Evolutionary conservation across 2,888 invertebrate species (phyloP), one percentile per base, ranked within the genome.

Genomic region (Apotomis capreana): DNA sequence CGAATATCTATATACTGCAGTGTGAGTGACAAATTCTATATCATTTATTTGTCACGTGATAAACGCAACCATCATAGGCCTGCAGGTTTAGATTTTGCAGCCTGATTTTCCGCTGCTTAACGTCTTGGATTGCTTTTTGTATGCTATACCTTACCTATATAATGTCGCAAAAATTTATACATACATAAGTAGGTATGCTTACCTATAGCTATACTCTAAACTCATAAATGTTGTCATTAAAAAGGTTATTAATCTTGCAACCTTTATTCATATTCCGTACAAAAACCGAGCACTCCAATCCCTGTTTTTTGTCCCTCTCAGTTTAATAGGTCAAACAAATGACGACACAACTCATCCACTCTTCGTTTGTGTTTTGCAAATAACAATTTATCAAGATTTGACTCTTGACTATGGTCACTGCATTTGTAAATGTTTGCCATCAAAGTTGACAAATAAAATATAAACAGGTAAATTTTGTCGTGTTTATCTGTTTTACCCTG

Each of bases 281-380:
- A 36, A 46, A 12, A 13, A 65, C 26, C 10, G 10, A 58, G 5
- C 10, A 44, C n/a, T 65, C 49, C 36, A 54, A 6, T 40, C 26
- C 78, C 83, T 81, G 83, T 83, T 81, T 77, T 79, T 71, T 69
- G 76, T 52, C 49, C 73, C 69, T 77, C 78, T 78, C 77, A 74
- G 80, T 87, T 40, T 87, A 84, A 88, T 89, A 89, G 88, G 89
- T 88, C 89, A 87, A 84, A 81, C 76, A 75, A 79, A 85, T 87
- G 87, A 88, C 85, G 85, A 83, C 82, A 10, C 40, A 6, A 40
- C 77, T 60, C 55, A 76, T 68, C 74, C 70, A 64, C 78, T 77
- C 76, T 74, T 75, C 60, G 74, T 70, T 73, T 76, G 74, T 78
- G 78, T 78, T 76, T 74, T 52, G 36, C 63, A 70, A 70, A 61